These are phyloP conservation scores for Noctilio leporinus DNA, from an alignment of 2,113 vertebrate genomes.

Conservation along the genomic window DNA sequence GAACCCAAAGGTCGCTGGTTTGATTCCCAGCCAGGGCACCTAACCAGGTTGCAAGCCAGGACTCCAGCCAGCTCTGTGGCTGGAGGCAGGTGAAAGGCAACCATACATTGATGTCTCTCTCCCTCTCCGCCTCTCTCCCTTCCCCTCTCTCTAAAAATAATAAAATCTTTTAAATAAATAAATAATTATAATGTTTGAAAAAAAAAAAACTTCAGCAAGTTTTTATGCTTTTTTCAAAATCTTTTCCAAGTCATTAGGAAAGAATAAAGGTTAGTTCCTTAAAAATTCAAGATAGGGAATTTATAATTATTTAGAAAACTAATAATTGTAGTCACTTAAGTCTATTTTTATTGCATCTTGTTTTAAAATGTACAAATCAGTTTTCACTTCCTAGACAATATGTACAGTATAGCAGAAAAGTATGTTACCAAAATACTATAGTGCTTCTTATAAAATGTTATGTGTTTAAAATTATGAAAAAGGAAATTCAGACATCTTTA, in stretches of 20 bases:
- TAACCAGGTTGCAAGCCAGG: too few relatives aligned
- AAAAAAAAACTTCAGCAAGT: constrained; percentile 15
- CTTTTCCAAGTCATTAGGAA: not conserved
- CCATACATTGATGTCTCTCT: too few relatives aligned
- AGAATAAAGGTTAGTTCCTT: not conserved
- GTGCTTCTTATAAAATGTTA: not conserved
- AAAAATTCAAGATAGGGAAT: constrained; percentile 20
- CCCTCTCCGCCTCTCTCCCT: too few relatives aligned
- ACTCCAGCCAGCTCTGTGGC: too few relatives aligned
- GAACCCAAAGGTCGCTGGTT: too few relatives aligned
- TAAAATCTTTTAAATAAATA: too few relatives aligned
- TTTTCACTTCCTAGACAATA: not conserved
- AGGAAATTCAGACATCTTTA: constrained; percentile 26
- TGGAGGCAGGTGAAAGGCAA: too few relatives aligned
- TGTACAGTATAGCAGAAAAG: too few relatives aligned
- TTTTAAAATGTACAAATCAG: constrained; percentile 15
- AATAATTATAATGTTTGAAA: not conserved
- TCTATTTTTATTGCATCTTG: constrained; percentile 6
- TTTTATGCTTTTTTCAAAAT: constrained; percentile 10
- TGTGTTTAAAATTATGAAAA: not conserved
- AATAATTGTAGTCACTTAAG: not conserved
- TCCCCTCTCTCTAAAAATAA: too few relatives aligned
- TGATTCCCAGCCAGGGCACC: too few relatives aligned
- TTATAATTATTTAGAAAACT: not conserved
- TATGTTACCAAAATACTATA: not conserved